Base-by-base conservation (phyloP, 2,888 invertebrate genomes). In the Meteorus cinctellus region DNA sequence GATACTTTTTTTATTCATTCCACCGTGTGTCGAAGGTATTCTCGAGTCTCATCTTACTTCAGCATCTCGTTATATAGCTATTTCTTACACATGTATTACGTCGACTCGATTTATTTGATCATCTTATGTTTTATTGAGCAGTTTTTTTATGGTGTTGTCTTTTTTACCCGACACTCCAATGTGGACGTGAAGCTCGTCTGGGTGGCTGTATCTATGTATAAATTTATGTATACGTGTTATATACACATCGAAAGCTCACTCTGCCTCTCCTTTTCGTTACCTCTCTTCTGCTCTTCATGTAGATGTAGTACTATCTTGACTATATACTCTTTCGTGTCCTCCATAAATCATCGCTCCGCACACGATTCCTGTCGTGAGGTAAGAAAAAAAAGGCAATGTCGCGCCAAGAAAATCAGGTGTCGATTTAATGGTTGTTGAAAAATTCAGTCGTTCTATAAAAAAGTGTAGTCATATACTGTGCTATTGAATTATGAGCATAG, bases 61-160 rank as follows among this genome's bases (percentile, higher is more conserved):
- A n/a, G 8, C 55, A 19, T 55, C 19, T 55, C 19, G 55, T 55
- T 55, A 41, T 41, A 55, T 55, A 55, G 4, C 55, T 55, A 55
- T 12, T 36, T 36, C 41, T 65, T 36, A 34, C 62, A 29, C 29
- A 62, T 48, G 67, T 72, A 31, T 74, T 59, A 29, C 55, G 29
- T 27, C 55, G 73, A 77, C 78, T 78, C 78, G 77, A 81, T 84
- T 82, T 82, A 84, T 81, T 84, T 78, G 81, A 83, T 81, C 80
- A 79, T 71, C 76, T 84, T 83, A 84, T 84, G 81, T 84, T 84
- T 84, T 82, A 84, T 83, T 81, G 82, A 84, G 81, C 77, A 82
- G 81, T 78, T 81, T 78, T 24, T 80, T 82, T 78, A 77, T 76
- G 70, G 72, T 69, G 79, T 74, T 74, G 70, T 78, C 70, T 73